Evolutionary conservation across 2,888 invertebrate species (phyloP).

Genomic region (Pristionchus mayeri): DNA sequence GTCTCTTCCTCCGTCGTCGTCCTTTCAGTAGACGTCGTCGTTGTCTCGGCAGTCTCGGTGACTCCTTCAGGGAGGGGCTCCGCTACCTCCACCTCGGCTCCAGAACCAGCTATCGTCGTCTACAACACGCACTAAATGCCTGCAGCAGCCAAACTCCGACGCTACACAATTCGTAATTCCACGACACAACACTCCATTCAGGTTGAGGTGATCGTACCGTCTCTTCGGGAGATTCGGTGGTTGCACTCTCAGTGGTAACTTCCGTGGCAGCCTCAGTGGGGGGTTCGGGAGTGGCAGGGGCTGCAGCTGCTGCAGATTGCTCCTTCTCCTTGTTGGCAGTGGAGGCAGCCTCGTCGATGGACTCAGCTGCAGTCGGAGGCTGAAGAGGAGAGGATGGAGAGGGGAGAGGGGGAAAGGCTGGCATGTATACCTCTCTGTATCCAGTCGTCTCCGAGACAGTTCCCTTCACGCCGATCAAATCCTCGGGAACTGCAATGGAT

Average conservation of each 20-base stretch:
- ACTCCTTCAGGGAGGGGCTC: not conserved
- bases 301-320: constrained; percentile 30
- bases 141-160: not conserved
- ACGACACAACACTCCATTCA: constrained; percentile 1
- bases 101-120: constrained; percentile 35
- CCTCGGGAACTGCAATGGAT: not conserved
- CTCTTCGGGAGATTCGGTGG: not conserved
- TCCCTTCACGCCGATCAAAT: constrained; percentile 3
- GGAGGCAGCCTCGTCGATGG: constrained; percentile 53
- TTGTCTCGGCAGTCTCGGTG: constrained; percentile 26
- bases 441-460: constrained; percentile 28
- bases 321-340: constrained; percentile 56
- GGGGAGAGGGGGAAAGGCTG: not conserved
- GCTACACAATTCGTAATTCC: not conserved
- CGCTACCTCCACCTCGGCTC: not conserved
- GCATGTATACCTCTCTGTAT: not conserved
- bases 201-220: constrained; percentile 14
- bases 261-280: constrained; percentile 29
- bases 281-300: constrained; percentile 26
- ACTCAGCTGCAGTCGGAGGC: constrained; percentile 50
- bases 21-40: constrained; percentile 15
- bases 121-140: constrained; percentile 19
- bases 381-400: not conserved
- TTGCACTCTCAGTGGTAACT: not conserved
- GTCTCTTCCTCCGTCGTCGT: not conserved